phyloP scores from a whole-genome alignment of 1,140 invertebrate genomes.

The Orchesella cincta region DNA sequence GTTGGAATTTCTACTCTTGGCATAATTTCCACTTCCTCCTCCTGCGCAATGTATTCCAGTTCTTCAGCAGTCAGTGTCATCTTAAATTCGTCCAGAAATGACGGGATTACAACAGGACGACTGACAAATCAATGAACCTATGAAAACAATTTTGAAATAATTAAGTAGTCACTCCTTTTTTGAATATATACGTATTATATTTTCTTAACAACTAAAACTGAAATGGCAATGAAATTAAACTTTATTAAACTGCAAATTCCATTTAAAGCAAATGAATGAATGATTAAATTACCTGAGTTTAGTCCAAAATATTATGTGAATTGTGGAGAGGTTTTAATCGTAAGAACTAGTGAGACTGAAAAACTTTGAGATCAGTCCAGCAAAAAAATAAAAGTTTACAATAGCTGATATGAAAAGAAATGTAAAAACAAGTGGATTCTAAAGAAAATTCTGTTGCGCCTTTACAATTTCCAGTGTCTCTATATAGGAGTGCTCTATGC shows the following conservation, averaged over 20 bases:
- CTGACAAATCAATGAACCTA: background rate
- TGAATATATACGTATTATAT: background rate
- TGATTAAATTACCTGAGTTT: no score
- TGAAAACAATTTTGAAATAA: background rate
- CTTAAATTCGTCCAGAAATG: background rate
- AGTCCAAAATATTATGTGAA: no score
- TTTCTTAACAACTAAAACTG: background rate
- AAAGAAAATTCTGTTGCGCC: no score
- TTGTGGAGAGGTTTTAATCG: no score
- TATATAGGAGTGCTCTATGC: no score
- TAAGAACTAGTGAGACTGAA: no score
- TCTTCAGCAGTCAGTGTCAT: conserved; percentile 57
- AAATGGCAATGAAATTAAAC: background rate
- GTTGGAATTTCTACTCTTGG: conserved; percentile 84
- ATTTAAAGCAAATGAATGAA: background rate
- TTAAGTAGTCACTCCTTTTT: background rate
- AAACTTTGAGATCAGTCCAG: no score
- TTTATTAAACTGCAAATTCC: background rate
- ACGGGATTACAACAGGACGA: background rate
- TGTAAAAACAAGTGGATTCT: no score
- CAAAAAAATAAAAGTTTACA: no score
- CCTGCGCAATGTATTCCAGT: conserved; percentile 92
- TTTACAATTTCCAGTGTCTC: no score
- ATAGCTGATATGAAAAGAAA: no score
- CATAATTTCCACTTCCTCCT: conserved; percentile 77